A percentile compares a stretch with the other conserved stretches of the same genome.
phyloP scores from a whole-genome alignment of 2,113 vertebrate genomes.

The Setophaga kirtlandii region DNA sequence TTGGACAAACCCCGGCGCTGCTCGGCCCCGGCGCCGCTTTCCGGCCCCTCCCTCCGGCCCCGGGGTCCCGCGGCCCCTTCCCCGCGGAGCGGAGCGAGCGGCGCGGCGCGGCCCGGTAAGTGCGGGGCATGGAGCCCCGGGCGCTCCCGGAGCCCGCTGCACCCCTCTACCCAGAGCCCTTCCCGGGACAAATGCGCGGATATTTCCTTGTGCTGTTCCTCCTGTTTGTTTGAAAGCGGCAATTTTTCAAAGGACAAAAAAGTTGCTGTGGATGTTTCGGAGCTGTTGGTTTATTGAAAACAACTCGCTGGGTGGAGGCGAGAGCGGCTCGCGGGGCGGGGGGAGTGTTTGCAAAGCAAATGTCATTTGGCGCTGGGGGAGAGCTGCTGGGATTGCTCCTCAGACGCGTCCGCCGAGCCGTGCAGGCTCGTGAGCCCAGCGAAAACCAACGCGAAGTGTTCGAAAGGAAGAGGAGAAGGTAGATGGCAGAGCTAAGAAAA shows the following conservation, averaged over 20 bases:
- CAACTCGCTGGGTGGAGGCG: neutral
- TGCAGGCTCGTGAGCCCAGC: neutral
- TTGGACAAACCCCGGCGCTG: neutral
- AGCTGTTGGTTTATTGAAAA: neutral
- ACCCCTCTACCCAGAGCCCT: neutral
- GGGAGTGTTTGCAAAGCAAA: neutral
- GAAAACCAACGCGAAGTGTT: neutral
- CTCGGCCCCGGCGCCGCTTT: conserved; percentile 29
- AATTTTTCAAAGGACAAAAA: neutral
- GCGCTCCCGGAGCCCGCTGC: neutral
- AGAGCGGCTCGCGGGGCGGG: neutral
- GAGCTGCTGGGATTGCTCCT: neutral
- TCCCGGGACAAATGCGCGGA: neutral
- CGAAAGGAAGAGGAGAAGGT: neutral
- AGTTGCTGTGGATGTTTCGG: neutral
- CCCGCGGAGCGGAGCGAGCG: neutral
- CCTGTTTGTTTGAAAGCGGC: neutral
- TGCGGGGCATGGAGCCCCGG: neutral
- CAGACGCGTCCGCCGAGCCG: accelerated
- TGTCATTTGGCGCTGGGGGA: neutral
- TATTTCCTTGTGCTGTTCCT: neutral
- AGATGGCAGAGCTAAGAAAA: neutral
- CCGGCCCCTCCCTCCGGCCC: conserved; percentile 71
- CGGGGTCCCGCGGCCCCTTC: conserved; percentile 21
- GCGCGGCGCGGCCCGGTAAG: neutral